Conservation (phyloP, 2,888 invertebrate genomes). For the Melinopterus prodromus region DNA sequence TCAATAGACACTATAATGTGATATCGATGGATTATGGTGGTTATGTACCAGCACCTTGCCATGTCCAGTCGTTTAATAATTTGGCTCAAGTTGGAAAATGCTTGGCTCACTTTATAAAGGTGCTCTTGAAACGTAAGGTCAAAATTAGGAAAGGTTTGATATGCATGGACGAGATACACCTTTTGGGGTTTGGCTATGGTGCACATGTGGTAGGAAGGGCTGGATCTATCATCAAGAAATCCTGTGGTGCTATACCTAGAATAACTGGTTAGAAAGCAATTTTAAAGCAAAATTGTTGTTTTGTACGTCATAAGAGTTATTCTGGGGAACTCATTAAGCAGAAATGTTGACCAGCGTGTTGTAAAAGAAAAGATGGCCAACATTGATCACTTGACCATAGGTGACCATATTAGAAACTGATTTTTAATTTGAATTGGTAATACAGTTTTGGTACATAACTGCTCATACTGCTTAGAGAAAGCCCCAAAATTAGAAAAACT, state of each 20-base stretch:
- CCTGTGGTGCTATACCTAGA: background rate
- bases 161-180: background rate
- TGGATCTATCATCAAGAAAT: background rate
- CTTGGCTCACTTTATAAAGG: conserved; percentile 16
- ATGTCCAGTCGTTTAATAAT: conserved; percentile 9
- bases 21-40: conserved; percentile 17
- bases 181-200: conserved; percentile 12
- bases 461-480: no score
- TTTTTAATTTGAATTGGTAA: no score
- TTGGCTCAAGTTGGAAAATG: conserved; percentile 9
- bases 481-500: no score
- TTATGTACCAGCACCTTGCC: conserved; percentile 7
- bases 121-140: background rate
- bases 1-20: conserved; percentile 6
- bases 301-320: background rate
- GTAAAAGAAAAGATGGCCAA: no score
- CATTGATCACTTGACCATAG: no score
- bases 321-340: background rate
- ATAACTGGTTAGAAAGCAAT: conserved; percentile 7
- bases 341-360: no score
- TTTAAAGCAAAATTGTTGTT: background rate
- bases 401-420: no score
- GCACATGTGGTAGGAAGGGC: conserved; percentile 12
- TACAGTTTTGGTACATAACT: no score
- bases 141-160: conserved; percentile 9